Evolutionary conservation across 2,888 invertebrate species (phyloP).

Genomic region (Nomada flava): DNA sequence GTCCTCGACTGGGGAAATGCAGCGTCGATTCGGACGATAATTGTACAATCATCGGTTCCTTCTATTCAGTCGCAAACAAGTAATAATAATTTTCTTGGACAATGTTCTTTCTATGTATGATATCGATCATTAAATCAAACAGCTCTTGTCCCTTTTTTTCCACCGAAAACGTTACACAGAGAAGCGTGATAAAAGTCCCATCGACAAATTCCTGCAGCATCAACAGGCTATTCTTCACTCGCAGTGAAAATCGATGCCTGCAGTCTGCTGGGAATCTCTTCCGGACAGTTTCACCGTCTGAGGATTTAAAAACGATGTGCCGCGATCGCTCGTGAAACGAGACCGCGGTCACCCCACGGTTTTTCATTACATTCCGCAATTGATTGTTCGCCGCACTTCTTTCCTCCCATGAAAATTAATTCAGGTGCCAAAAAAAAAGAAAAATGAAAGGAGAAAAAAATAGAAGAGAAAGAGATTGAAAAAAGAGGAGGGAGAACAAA

Average conservation of each 20-base stretch:
- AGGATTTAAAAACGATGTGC: slow-evolving; percentile 1
- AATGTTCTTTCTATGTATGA: neutral
- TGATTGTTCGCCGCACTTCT: neutral
- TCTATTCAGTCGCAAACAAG: neutral
- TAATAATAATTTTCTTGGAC: neutral
- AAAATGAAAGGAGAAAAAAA: neutral
- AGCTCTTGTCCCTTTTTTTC: neutral
- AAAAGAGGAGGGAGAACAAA: neutral
- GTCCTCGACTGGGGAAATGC: neutral
- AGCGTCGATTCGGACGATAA: neutral
- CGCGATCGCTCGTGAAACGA: neutral
- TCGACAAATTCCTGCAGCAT: slow-evolving; percentile 15
- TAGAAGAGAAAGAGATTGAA: neutral
- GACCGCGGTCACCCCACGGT: neutral
- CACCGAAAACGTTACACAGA: neutral
- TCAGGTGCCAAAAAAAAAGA: too few relatives aligned
- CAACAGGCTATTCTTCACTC: slow-evolving; percentile 16
- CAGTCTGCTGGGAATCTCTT: neutral
- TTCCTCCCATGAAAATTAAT: too few relatives aligned
- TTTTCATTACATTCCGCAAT: neutral
- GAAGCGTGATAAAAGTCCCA: neutral
- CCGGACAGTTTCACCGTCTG: slow-evolving; percentile 7
- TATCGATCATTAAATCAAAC: neutral
- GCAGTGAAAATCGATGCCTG: slow-evolving; percentile 21
- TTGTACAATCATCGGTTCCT: neutral